Base-by-base conservation (phyloP, 2,888 invertebrate genomes). In the Campopleginae sp. region DNA sequence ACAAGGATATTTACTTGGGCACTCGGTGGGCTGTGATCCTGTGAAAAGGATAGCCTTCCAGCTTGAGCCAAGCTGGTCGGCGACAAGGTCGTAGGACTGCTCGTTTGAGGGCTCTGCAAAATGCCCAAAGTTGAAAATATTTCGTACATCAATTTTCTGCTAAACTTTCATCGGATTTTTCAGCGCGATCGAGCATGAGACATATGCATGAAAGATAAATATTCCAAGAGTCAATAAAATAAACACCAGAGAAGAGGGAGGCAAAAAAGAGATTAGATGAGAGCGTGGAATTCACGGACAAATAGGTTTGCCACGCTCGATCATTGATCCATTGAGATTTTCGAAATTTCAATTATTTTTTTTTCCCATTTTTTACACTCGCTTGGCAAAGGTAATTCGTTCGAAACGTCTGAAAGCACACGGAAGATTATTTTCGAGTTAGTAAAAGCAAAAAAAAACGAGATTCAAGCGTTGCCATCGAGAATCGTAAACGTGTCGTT, bases 41-140 rank as follows among this genome's bases (percentile, higher is more conserved):
- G 93, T 90, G 93, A 92, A 92, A 93, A 91, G 92, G 93, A 93
- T 90, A 92, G 91, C 93, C 93, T 91, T 89, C 93, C 93, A 93
- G 93, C 93, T 93, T 93, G 93, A 89, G 95, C 95, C 93, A 96
- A 94, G 94, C 96, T 96, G 91, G 95, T 96, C 89, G 96, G 96
- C 92, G 96, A 96, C 94, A 96, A 95, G 90, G 96, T 96, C 90
- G 96, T 95, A 89, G 97, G 96, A 94, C 96, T 96, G 92, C 95
- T 95, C 93, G 95, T 95, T 94, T 95, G 95, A 91, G 96, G 96
- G 94, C 96, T 96, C 96, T 96, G 94, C 89, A 94, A 94, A 90
- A 93, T 85, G 78, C 83, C 81, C 89, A 89, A 91, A 88, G 89
- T 87, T 86, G 85, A 38, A 5, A 5, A 87, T 42, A 23, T 44